Conservation (phyloP, 2,113 vertebrate species). For the Brevimyrus niger region DNA sequence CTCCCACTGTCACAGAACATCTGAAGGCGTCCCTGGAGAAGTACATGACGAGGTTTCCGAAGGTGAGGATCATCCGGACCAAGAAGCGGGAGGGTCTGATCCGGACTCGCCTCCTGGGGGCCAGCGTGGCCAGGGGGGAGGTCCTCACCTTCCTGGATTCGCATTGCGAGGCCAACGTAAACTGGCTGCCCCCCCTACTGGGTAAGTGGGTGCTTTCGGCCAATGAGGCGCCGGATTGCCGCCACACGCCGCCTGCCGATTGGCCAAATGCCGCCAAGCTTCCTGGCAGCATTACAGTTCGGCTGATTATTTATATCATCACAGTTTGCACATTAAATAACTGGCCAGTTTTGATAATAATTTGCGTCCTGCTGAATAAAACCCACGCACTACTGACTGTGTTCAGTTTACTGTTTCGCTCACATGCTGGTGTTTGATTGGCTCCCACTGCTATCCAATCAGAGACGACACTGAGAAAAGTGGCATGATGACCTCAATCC, state of each 20-base stretch:
- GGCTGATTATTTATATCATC: neutral
- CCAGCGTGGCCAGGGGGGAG: conserved; percentile 74
- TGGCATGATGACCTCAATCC: neutral
- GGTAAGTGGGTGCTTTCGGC: conserved; percentile 58
- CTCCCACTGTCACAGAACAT: conserved; percentile 61
- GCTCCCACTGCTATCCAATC: neutral
- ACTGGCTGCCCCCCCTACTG: conserved; percentile 81
- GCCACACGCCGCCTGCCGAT: neutral
- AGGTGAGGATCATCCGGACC: conserved; percentile 79
- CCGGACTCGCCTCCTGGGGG: conserved; percentile 75
- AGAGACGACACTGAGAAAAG: neutral
- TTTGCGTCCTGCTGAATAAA: neutral
- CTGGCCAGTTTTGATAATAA: neutral
- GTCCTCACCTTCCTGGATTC: conserved; percentile 82
- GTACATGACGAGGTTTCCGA: conserved; percentile 75
- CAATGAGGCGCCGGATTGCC: neutral
- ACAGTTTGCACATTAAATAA: neutral
- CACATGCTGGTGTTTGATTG: neutral
- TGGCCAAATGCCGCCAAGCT: neutral
- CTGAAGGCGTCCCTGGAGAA: conserved; percentile 74
- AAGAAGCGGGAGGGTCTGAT: conserved; percentile 81
- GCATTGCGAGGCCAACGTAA: conserved; percentile 85
- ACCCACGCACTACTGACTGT: neutral
- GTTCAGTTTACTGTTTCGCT: neutral
- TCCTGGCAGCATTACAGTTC: neutral